Base-by-base conservation (phyloP, 1,140 invertebrate genomes). In the Danaus melanippus region DNA sequence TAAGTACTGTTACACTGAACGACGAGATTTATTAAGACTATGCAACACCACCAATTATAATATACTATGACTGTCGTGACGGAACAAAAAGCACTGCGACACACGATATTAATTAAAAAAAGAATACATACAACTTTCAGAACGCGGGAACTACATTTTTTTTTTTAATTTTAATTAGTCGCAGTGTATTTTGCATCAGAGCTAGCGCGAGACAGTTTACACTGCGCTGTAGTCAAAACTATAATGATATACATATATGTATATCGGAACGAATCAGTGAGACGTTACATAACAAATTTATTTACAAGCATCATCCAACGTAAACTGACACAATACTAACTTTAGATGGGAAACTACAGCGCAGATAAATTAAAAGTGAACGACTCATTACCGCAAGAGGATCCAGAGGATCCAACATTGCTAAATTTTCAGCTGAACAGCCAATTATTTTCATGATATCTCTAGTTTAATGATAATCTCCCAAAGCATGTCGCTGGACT, bases 1-100 rank as follows among this genome's bases (percentile, higher is more conserved):
- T 86, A 86, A 84, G 77, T 81, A 85, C 79, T 81, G 79, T 80
- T 79, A 82, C 74, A 79, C 71, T 78, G 76, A 83, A 79, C 71
- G 74, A 82, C 76, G 77, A 64, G 58, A 56, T 60, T 66, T 66
- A 57, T 66, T 69, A 69, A 76, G 63, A 62, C 66, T 80, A 76
- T 71, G 69, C 52, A 59, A 70, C 62, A 62, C 68, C 62, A 71
- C 66, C 70, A 64, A 73, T 57, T 69, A 64, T 74, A 56, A 64
- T 53, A 82, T 73, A 69, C 68, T 66, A 70, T 64, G 64, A 69
- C 67, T 80, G 74, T 74, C 68, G 58, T 63, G 71, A 74, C 69
- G 65, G 60, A 64, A 60, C 69, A 67, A 68, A 68, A 60, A 58
- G 59, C 64, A 67, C 67, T 57, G 65, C 56, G 60, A 67, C 53